phyloP scores from a whole-genome alignment of 1,140 invertebrate species.

The Drosophila varians region DNA sequence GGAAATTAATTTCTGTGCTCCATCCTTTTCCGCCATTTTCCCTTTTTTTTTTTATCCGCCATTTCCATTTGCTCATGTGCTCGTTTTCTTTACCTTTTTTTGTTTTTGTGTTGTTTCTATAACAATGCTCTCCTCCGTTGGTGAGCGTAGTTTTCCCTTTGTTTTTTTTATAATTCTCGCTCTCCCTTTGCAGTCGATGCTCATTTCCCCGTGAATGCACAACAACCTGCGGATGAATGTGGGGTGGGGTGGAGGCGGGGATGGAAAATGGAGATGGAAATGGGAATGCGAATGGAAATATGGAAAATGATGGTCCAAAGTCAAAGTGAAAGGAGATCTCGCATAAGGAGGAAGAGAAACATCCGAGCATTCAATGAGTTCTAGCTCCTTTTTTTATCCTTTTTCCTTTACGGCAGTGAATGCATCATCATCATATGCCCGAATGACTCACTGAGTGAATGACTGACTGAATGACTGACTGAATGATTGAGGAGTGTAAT shows the following conservation, averaged over 20 bases:
- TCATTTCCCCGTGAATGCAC: constrained; percentile 69
- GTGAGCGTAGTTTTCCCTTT: constrained; percentile 38
- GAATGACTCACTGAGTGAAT: constrained; percentile 34
- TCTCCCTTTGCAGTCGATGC: constrained; percentile 54
- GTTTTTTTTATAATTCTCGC: constrained; percentile 25
- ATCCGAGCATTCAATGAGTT: constrained; percentile 45
- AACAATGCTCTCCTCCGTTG: constrained; percentile 44
- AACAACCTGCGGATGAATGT: constrained; percentile 41
- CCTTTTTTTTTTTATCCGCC: neutral
- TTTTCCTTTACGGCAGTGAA: constrained; percentile 29
- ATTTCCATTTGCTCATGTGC: constrained; percentile 29
- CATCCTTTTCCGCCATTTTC: constrained; percentile 29
- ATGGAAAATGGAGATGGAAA: constrained; percentile 28
- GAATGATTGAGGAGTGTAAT: constrained; percentile 18
- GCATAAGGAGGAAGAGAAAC: constrained; percentile 8
- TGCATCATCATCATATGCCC: constrained; percentile 46
- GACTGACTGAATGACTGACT: constrained; percentile 7
- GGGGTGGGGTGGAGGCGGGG: neutral
- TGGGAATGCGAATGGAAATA: constrained; percentile 39
- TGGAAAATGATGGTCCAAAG: constrained; percentile 44
- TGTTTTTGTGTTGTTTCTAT: constrained; percentile 38
- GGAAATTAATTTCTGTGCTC: constrained; percentile 68
- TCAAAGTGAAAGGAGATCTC: constrained; percentile 46
- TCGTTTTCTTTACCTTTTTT: constrained; percentile 23
- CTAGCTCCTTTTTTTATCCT: constrained; percentile 14